A percentile compares a stretch with the other conserved stretches of the same genome.
Evolutionary conservation across 2,113 vertebrate genomes (phyloP).

Genomic region (Thamnophis sirtalis): DNA sequence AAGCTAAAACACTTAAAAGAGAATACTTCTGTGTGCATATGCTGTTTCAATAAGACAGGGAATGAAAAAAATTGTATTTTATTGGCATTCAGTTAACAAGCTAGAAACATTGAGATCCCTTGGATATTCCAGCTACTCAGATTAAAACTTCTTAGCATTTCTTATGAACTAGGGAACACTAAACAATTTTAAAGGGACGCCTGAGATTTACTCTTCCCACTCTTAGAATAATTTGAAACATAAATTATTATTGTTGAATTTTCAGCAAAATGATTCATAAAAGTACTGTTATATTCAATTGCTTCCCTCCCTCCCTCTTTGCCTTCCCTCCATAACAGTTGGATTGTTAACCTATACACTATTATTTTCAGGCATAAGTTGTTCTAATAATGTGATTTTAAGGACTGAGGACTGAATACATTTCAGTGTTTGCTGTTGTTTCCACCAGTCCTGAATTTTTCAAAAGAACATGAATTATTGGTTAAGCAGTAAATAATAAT

Average conservation of each 20-base stretch:
- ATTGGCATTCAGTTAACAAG: not conserved
- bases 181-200: not conserved
- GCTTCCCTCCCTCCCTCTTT: not conserved
- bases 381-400: not conserved
- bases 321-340: not conserved
- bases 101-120: not conserved
- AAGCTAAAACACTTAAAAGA: conserved; percentile 21
- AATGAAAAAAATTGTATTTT: not conserved
- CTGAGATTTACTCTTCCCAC: not conserved
- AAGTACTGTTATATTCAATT: not conserved
- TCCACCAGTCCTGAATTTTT: not conserved
- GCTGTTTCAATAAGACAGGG: conserved; percentile 31
- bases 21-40: not conserved
- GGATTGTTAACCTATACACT: not conserved
- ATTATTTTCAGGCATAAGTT: not conserved
- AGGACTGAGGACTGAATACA: not conserved
- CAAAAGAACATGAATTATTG: not conserved
- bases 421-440: not conserved
- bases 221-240: not conserved
- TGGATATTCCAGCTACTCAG: not conserved
- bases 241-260: not conserved
- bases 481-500: not conserved
- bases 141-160: not conserved
- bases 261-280: not conserved
- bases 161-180: not conserved